Conservation (phyloP, 2,113 vertebrate genomes). For the human (Homo sapiens) region DNA sequence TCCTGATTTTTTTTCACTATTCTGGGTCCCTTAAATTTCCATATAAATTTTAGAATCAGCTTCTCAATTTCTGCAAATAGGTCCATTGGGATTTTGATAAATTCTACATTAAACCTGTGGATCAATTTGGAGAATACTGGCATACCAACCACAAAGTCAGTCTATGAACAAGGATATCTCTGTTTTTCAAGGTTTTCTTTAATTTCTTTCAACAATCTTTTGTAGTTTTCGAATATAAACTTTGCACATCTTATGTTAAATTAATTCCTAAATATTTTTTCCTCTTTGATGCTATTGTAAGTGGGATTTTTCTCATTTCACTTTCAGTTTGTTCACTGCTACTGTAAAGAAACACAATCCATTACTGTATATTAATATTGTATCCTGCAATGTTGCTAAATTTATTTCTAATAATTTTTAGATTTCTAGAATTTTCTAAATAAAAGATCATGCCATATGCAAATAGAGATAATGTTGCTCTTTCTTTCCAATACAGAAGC, state of each 20-base stretch:
- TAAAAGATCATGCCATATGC: too few species aligned
- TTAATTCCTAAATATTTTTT: neutral
- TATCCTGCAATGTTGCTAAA: neutral
- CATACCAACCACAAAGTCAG: neutral
- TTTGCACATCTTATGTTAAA: neutral
- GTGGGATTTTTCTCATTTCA: neutral
- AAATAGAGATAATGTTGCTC: too few species aligned
- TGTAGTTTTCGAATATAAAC: neutral
- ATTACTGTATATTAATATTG: neutral
- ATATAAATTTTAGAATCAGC: neutral
- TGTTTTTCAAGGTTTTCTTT: too few species aligned
- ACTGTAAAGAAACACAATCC: neutral
- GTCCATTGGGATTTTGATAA: neutral
- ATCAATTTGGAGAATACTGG: neutral
- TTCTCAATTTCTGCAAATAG: neutral
- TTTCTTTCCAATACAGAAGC: too few species aligned
- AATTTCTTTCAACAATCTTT: neutral
- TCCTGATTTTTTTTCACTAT: neutral
- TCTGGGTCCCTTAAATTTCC: neutral
- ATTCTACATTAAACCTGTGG: neutral
- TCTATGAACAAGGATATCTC: neutral
- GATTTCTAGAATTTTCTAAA: neutral
- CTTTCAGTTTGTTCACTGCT: neutral
- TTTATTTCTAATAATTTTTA: neutral
- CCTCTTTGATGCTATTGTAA: neutral